Base-by-base conservation (phyloP, 35 echinoderm and acorn worm species). In the Chiridota heheva region DNA sequence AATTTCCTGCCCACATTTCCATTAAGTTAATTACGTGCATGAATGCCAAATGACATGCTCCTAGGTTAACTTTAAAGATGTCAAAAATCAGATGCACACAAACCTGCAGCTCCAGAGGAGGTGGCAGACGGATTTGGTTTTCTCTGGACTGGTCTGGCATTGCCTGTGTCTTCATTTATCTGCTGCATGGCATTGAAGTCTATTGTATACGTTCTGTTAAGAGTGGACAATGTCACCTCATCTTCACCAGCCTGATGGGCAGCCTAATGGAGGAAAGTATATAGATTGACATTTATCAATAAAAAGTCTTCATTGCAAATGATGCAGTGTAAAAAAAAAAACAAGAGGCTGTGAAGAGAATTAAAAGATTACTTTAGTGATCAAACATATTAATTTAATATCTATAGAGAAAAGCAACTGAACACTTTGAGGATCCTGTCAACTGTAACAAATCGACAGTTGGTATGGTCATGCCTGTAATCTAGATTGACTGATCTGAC, bases 151-250 rank as follows among this genome's bases (percentile, higher is more conserved):
- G 87, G 87, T 58, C 92, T 86, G 26, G 92, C 87, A 29, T 88
- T 96, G 22, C 92, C 92, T 15, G 92, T 96, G 64, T 96, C 93
- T 39, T 96, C 93, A 80, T 96, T 96, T 37, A 96, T 96, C 69
- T 96, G 93, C 65, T 96, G 93, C 79, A 87, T 91, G 76, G 92
- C 82, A 59, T 96, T 96, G 79, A 90, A 96, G 40, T 96, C 93
- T 27, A 96, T 86, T n/a, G 88, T 90, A 56, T 91, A 91, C 16
- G 88, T 81, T 31, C 92, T 82, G 4, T 83, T 86, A 42, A 96
- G 60, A 36, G 92, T 96, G 24, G 92, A 96, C 32, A 90, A 70
- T 27, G 70, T 80, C 2, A 96, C 92, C 42, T 96, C 92, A 56
- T 96, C 92, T 44, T 96, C 92, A 67, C 92, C 92, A 39, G 92